Base-by-base conservation (phyloP, 2,888 invertebrate genomes). In the Rhopalosiphum nymphaeae region DNA sequence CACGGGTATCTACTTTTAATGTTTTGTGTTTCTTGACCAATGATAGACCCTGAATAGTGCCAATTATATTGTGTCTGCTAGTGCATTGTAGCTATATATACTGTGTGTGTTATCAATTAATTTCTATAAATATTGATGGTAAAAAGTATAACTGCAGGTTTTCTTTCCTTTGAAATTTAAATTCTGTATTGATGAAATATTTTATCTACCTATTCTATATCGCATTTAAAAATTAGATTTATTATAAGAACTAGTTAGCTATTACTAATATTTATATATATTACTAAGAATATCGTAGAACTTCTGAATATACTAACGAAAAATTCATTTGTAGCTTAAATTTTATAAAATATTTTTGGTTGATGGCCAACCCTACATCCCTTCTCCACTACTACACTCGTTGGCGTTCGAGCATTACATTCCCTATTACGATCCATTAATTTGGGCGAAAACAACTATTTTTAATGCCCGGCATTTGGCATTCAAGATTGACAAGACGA, bases 371-470 rank as follows among this genome's bases (percentile, higher is more conserved):
- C 36, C 61, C 61, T 36, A 25, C 56, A 53, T 93, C 53, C 29
- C 53, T 78, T 78, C 57, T 89, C 13, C 1, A 10, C 11, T 26
- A 25, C 46, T 78, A n/a, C 56, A 44, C 21, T 56, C 44, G 44
- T 93, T 53, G 53, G 67, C 88, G 89, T 93, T 93, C 67, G 61
- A 29, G 92, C 88, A 88, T 91, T 86, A 42, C 91, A 86, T 87
- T 87, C 49, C 36, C 57, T 36, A 44, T 46, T 92, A 61, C 87
- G 87, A 92, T 87, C 49, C 61, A 92, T 92, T 92, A 92, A 92
- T 92, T 92, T 67, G 87, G 61, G 67, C 87, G 67, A 92, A 92
- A 92, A 92, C 87, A 92, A 92, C 92, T 92, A 92, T 92, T 92
- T 92, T 92, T 92, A 92, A 92, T 92, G 61, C 61, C 49, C 49